Evolutionary conservation across 2,797 vertebrate genomes (phyloP).

Genomic region (Monodelphis domestica): DNA sequence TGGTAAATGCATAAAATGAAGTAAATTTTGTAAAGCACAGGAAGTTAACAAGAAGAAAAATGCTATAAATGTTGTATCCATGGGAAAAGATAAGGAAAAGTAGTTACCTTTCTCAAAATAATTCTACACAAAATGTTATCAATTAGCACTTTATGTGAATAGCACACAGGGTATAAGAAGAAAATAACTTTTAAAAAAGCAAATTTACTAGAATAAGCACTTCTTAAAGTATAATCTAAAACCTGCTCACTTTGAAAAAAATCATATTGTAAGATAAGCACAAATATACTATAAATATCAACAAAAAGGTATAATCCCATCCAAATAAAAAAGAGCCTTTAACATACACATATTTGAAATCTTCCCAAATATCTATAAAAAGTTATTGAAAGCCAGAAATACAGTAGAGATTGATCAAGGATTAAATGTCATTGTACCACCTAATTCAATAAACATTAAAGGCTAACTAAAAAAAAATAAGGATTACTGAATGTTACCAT

Average conservation of each 20-base stretch:
- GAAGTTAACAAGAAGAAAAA: slow-evolving; percentile 33
- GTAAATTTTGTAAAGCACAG: neutral
- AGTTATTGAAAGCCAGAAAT: slow-evolving; percentile 26
- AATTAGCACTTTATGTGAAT: slow-evolving; percentile 5
- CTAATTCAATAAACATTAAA: slow-evolving; percentile 33
- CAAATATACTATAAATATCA: neutral
- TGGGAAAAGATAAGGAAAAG: neutral
- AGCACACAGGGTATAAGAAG: slow-evolving; percentile 5
- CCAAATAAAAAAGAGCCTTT: slow-evolving; percentile 44
- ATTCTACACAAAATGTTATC: slow-evolving; percentile 46
- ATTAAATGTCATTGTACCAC: neutral
- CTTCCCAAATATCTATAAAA: slow-evolving; percentile 41
- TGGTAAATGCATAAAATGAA: neutral
- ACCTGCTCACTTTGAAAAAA: slow-evolving; percentile 21
- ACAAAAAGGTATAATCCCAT: slow-evolving; percentile 1
- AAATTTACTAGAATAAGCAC: slow-evolving; percentile 15
- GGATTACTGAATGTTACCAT: slow-evolving; percentile 3
- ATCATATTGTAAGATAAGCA: neutral
- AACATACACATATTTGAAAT: slow-evolving; percentile 7
- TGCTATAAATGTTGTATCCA: neutral
- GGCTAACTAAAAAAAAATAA: neutral
- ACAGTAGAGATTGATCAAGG: neutral
- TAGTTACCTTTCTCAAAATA: neutral
- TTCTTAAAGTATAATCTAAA: slow-evolving; percentile 15
- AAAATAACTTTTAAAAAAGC: neutral